Base-by-base conservation (phyloP, 1,140 invertebrate genomes). In the Brachionus koreanus region DNA sequence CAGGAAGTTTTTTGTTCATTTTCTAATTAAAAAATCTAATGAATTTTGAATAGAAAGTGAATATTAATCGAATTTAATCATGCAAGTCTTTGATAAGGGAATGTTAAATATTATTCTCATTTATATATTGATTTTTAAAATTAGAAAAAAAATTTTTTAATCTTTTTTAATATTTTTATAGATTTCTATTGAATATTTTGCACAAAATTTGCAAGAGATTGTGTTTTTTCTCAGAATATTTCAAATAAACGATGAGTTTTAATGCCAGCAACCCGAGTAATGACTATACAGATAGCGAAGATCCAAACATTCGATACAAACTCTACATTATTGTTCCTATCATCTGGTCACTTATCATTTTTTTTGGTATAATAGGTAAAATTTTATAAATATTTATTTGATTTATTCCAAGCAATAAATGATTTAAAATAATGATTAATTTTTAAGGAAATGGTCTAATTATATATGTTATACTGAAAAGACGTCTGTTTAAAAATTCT, bases 361-460 rank as follows among this genome's bases (percentile, higher is more conserved):
- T 65, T 23, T 57, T 57, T 61, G 76, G 76, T 23, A 65, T 79
- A 39, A 19, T 79, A 13, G 76, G 74, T 77, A 77, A n/a, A n/a
- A n/a, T n/a, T n/a, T n/a, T n/a, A n/a, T n/a, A n/a, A n/a, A n/a
- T n/a, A n/a, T n/a, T n/a, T n/a, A n/a, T n/a, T n/a, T n/a, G n/a
- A n/a, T n/a, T n/a, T n/a, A n/a, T n/a, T n/a, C n/a, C n/a, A n/a
- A n/a, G n/a, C n/a, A n/a, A n/a, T n/a, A n/a, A n/a, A n/a, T n/a
- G n/a, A n/a, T n/a, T n/a, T n/a, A n/a, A n/a, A n/a, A n/a, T n/a
- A n/a, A n/a, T n/a, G n/a, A n/a, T n/a, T n/a, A n/a, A n/a, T n/a
- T n/a, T n/a, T n/a, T n/a, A n/a, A 81, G 76, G 79, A 25, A 82
- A 82, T 82, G 79, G 57, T 3, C 10, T 82, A 10, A 65, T 82